Base-by-base conservation (phyloP, 2,888 invertebrate genomes). In the Ectemnius lituratus region DNA sequence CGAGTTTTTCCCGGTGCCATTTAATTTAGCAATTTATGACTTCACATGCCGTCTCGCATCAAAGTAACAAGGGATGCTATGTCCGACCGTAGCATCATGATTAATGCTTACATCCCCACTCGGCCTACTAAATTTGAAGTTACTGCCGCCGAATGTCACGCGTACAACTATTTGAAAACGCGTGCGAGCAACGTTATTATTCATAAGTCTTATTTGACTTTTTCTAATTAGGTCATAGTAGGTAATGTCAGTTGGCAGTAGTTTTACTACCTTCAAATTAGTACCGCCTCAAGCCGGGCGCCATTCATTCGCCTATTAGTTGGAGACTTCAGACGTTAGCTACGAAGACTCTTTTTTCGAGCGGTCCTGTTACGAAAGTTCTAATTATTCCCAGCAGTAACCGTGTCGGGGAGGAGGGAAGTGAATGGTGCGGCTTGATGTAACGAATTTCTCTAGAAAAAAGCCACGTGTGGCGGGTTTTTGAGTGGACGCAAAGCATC, bases 11-110 rank as follows among this genome's bases (percentile, higher is more conserved):
- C 68, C 66, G 56, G 37, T 37, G 63, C 63, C 61, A 75, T 77
- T 71, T 77, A 77, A 77, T 77, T 77, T 77, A 68, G 74, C 76
- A 75, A 77, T 77, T 77, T 77, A 77, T 77, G 71, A 62, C 75
- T 71, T 77, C 65, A 66, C 74, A 75, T 73, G 71, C 63, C 71
- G 66, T 62, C 61, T 71, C 71, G 68, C 65, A 70, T 74, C 56
- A 61, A 60, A 60, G 69, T 67, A 45, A 68, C 63, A 75, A 74
- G 75, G 76, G 76, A 68, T 69, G 62, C 66, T 68, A 58, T 47
- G 67, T 64, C 74, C 61, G 60, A 70, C 63, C 67, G 70, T 69
- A 63, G 71, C 46, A 62, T 67, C 47, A 75, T 77, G 75, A 77
- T 77, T 77, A 77, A 77, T 75, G 71, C 70, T 73, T 75, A 62